phyloP scores from a whole-genome alignment of 2,888 invertebrate genomes.

The Unio delphinus region DNA sequence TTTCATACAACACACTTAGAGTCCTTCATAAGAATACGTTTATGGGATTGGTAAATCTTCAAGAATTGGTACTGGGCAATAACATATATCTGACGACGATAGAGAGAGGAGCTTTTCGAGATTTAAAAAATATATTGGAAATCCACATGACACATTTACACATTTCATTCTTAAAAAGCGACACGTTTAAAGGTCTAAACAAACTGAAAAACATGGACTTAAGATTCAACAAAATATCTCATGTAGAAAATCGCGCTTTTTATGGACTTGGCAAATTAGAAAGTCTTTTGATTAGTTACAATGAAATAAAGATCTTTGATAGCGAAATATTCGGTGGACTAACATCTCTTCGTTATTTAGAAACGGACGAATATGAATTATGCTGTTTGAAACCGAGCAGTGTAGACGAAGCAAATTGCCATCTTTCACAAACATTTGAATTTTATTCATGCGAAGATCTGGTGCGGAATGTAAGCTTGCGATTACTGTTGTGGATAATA shows the following conservation, averaged over 20 bases:
- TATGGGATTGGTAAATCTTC: slow-evolving; percentile 9
- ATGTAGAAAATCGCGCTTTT: not conserved
- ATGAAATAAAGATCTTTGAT: slow-evolving; percentile 18
- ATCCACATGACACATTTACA: not conserved
- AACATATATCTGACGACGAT: slow-evolving; percentile 2
- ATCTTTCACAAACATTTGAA: slow-evolving; percentile 25
- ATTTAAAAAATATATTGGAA: slow-evolving; percentile 9
- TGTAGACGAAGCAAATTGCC: slow-evolving; percentile 4
- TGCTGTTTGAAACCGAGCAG: too few species aligned
- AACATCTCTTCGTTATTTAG: slow-evolving; percentile 3
- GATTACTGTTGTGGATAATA: slow-evolving; percentile 31
- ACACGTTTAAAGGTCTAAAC: too few species aligned
- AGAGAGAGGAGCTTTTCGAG: slow-evolving; percentile 1
- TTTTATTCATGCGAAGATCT: slow-evolving; percentile 48
- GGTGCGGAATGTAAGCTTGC: slow-evolving; percentile 25
- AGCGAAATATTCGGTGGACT: slow-evolving; percentile 18
- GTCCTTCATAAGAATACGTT: slow-evolving; percentile 2
- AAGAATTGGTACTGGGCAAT: slow-evolving; percentile 2
- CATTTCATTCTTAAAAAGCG: too few species aligned
- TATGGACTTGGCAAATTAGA: slow-evolving; percentile 1
- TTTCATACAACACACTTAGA: not conserved
- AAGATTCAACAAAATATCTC: not conserved
- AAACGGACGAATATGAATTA: slow-evolving; percentile 11
- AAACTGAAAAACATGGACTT: too few species aligned
- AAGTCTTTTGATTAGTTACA: slow-evolving; percentile 17